Evolutionary conservation across 1,140 invertebrate genomes (phyloP).

Genomic region (Lordiphosa collinella): DNA sequence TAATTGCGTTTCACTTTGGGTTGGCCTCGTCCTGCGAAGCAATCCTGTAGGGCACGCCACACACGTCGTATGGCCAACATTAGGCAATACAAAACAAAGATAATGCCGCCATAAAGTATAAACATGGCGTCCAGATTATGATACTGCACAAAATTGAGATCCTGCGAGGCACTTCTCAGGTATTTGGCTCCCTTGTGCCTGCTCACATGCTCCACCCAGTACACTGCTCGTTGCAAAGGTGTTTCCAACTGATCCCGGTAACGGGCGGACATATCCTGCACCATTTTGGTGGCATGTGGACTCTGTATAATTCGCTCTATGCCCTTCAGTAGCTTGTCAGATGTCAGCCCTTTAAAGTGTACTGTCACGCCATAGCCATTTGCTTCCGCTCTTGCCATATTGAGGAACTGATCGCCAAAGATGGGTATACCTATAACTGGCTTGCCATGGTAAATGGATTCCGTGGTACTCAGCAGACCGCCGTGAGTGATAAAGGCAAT

Average conservation of each 20-base stretch:
- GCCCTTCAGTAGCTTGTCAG: slow-evolving; percentile 33
- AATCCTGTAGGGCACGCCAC: slow-evolving; percentile 26
- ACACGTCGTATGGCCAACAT: slow-evolving; percentile 30
- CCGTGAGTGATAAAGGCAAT: slow-evolving; percentile 87
- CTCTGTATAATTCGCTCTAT: slow-evolving; percentile 49
- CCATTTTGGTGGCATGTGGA: slow-evolving; percentile 69
- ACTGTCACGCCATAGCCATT: slow-evolving; percentile 80
- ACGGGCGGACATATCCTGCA: slow-evolving; percentile 81
- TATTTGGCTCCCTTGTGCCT: slow-evolving; percentile 82
- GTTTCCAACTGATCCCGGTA: slow-evolving; percentile 83
- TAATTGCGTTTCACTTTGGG: slow-evolving; percentile 32
- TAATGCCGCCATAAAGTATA: slow-evolving; percentile 55
- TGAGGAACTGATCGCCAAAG: slow-evolving; percentile 83
- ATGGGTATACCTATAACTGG: slow-evolving; percentile 87
- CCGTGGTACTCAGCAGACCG: slow-evolving; percentile 86
- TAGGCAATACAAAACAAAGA: slow-evolving; percentile 40
- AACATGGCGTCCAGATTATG: slow-evolving; percentile 81
- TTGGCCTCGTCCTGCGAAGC: slow-evolving; percentile 20
- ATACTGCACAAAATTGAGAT: slow-evolving; percentile 82
- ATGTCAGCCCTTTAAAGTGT: slow-evolving; percentile 42
- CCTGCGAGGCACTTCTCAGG: slow-evolving; percentile 79
- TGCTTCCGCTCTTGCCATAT: slow-evolving; percentile 80
- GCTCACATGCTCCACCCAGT: slow-evolving; percentile 86
- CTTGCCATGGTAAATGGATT: slow-evolving; percentile 86
- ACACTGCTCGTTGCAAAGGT: slow-evolving; percentile 85